A percentile compares a stretch with the other conserved stretches of the same genome.
Conservation (phyloP, 2,888 invertebrate genomes). For the Syritta pipiens region DNA sequence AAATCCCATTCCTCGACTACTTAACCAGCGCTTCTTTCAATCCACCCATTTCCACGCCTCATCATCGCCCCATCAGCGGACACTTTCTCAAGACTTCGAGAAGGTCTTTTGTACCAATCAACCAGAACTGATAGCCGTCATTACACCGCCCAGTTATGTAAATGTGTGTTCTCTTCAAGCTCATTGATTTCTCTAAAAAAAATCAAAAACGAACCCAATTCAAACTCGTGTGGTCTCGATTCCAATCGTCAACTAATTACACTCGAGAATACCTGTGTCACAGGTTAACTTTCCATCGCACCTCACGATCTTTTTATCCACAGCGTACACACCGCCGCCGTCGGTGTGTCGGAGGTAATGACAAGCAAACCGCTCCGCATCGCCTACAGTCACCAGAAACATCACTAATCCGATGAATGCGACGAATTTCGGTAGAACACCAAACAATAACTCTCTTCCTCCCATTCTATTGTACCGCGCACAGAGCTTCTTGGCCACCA, state of each 20-base stretch:
- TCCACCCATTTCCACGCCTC: too few species aligned
- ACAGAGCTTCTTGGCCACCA: slow-evolving; percentile 1
- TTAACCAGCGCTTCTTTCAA: too few species aligned
- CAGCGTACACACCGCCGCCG: slow-evolving; percentile 4
- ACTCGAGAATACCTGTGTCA: slow-evolving; percentile 36
- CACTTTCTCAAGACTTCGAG: too few species aligned
- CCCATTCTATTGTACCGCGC: slow-evolving; percentile 31
- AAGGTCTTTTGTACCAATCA: too few species aligned
- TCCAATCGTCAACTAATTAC: slow-evolving; percentile 8
- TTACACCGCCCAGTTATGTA: too few species aligned
- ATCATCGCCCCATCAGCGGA: too few species aligned
- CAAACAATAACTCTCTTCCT: slow-evolving; percentile 21
- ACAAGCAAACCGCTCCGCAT: slow-evolving; percentile 18
- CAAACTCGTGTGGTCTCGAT: slow-evolving; percentile 14
- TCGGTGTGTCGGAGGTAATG: too few species aligned
- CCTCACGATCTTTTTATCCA: slow-evolving; percentile 24
- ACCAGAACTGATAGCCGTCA: too few species aligned
- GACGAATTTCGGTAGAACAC: slow-evolving; percentile 26
- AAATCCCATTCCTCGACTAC: too few species aligned
- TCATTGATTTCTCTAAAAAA: too few species aligned
- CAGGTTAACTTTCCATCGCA: slow-evolving; percentile 45
- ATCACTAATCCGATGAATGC: slow-evolving; percentile 41
- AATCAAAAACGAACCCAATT: too few species aligned
- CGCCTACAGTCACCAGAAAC: slow-evolving; percentile 2
- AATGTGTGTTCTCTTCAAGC: neutral